phyloP scores from a whole-genome alignment of 2,888 invertebrate genomes.

The Amphimallon solstitiale region DNA sequence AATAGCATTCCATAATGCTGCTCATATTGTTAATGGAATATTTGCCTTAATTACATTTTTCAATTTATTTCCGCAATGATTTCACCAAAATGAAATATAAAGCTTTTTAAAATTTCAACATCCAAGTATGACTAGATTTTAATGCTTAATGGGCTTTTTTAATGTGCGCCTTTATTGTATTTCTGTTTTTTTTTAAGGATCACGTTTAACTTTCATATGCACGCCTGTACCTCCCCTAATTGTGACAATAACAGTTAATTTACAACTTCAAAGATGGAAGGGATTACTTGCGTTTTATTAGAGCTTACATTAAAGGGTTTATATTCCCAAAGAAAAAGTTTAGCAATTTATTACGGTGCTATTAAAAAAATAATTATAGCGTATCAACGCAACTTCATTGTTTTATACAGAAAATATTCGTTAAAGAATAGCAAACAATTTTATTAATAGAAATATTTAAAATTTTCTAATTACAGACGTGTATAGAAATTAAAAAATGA shows the following conservation, averaged over 20 bases:
- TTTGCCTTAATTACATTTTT: slow-evolving; percentile 31
- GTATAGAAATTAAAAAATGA: too few species aligned
- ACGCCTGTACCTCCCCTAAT: background rate
- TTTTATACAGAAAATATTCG: too few species aligned
- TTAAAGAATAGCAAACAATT: too few species aligned
- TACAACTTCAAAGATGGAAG: slow-evolving; percentile 14
- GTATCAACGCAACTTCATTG: too few species aligned
- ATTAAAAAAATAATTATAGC: too few species aligned
- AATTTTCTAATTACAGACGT: too few species aligned
- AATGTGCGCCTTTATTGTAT: slow-evolving; percentile 20
- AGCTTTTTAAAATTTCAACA: slow-evolving; percentile 16
- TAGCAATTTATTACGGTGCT: too few species aligned
- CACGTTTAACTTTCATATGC: slow-evolving; percentile 2
- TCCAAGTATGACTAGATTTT: slow-evolving; percentile 10
- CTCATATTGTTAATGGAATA: slow-evolving; percentile 22
- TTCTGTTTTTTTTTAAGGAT: slow-evolving; percentile 1
- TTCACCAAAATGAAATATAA: slow-evolving; percentile 7
- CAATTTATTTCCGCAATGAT: slow-evolving; percentile 31
- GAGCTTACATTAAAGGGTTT: too few species aligned
- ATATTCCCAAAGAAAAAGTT: too few species aligned
- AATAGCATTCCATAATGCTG: background rate
- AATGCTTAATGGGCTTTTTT: slow-evolving; percentile 25
- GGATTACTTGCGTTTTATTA: too few species aligned
- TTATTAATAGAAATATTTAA: too few species aligned
- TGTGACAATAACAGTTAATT: slow-evolving; percentile 17